Percentiles rank a stretch among this genome's conserved stretches.
phyloP scores from a whole-genome alignment of 2,888 invertebrate genomes.

The Tenthredo scrophulariae region DNA sequence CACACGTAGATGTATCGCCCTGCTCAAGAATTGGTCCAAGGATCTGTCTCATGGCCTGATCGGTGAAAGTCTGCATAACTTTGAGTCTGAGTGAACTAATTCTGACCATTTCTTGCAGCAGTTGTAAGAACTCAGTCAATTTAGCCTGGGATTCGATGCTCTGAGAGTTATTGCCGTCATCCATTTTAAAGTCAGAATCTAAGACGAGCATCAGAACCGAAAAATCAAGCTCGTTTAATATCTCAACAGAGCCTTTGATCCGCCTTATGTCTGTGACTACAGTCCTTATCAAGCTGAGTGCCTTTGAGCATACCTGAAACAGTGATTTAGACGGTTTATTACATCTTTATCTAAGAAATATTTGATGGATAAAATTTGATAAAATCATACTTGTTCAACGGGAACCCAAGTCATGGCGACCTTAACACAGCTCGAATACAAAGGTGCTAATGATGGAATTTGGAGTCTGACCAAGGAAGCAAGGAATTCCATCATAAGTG shows the following conservation, averaged over 20 bases:
- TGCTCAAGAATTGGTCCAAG: conserved; percentile 76
- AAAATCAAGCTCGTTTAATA: conserved; percentile 75
- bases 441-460: conserved; percentile 73
- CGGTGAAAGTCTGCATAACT: conserved; percentile 76
- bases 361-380: neutral
- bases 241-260: conserved; percentile 64
- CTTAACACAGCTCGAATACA: conserved; percentile 77
- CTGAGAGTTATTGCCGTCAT: conserved; percentile 61
- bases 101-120: conserved; percentile 78
- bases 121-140: conserved; percentile 78
- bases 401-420: conserved; percentile 79
- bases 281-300: conserved; percentile 77
- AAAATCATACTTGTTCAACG: conserved; percentile 71
- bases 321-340: neutral
- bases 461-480: conserved; percentile 78
- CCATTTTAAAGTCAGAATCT: conserved; percentile 61
- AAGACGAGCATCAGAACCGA: conserved; percentile 77
- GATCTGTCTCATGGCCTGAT: conserved; percentile 75
- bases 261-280: conserved; percentile 74
- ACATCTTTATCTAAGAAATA: neutral
- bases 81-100: conserved; percentile 71
- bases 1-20: conserved; percentile 63
- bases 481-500: conserved; percentile 80
- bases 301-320: conserved; percentile 76
- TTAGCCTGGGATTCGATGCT: conserved; percentile 74